phyloP scores from a whole-genome alignment of 2,113 vertebrate species.

The Corythornis madagascariensis region DNA sequence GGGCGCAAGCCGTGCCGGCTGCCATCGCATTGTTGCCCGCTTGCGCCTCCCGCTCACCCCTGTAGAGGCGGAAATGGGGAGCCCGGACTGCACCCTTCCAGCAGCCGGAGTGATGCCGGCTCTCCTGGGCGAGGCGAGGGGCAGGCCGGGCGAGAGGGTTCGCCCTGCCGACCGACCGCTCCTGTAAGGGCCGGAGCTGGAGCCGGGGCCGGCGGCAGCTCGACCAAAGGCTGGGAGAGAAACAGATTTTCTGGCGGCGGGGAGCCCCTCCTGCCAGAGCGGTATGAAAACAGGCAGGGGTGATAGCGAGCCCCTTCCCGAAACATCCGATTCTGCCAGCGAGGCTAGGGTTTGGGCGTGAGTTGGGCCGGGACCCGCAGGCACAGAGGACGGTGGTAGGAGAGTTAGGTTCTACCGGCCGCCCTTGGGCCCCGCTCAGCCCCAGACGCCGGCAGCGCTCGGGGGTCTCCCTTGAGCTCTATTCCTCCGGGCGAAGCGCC shows the following conservation, averaged over 20 bases:
- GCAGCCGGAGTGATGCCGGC: not conserved
- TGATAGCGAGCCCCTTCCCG: not conserved
- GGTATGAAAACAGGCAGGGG: not conserved
- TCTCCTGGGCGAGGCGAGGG: not conserved
- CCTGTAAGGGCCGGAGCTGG: too few species aligned
- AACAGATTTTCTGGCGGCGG: not conserved
- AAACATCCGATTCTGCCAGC: not conserved
- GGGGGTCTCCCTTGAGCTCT: not conserved
- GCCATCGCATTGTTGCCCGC: not conserved
- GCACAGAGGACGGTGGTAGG: not conserved
- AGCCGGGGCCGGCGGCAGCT: not conserved
- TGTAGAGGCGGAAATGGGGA: not conserved
- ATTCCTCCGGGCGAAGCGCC: not conserved
- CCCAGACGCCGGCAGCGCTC: not conserved
- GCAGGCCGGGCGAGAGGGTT: not conserved
- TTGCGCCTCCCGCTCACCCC: not conserved
- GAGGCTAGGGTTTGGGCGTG: too few species aligned
- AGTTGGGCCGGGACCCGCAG: not conserved
- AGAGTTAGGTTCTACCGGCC: not conserved
- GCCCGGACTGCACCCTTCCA: not conserved
- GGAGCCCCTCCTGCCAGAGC: not conserved
- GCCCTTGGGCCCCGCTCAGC: not conserved
- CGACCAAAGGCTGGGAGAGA: not conserved
- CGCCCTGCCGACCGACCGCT: not conserved
- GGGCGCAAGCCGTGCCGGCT: not conserved